Evolutionary conservation across 1,140 invertebrate species (phyloP).

Genomic region (Drosophila teissieri): DNA sequence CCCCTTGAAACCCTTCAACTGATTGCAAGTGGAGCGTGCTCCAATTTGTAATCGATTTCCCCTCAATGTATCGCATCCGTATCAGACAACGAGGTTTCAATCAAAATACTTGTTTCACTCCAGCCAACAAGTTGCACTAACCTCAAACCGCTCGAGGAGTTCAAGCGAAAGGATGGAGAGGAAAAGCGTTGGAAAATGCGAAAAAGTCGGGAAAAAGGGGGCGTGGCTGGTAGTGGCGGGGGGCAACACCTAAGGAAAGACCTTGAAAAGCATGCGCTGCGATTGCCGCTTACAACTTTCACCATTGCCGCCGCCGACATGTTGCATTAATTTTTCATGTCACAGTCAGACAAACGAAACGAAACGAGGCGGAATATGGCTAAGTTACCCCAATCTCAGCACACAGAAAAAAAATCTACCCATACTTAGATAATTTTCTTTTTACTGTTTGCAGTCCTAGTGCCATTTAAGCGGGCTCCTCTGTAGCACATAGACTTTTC

Average conservation of each 20-base stretch:
- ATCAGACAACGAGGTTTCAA: conserved; percentile 45
- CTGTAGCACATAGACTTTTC: too few species aligned
- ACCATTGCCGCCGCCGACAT: conserved; percentile 49
- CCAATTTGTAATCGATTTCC: conserved; percentile 47
- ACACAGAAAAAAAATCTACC: conserved; percentile 3
- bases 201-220: neutral
- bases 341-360: conserved; percentile 48
- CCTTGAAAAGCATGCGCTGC: conserved; percentile 71
- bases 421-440: too few species aligned
- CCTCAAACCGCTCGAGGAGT: conserved; percentile 27
- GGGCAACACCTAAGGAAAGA: conserved; percentile 49
- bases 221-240: neutral
- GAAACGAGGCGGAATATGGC: conserved; percentile 37
- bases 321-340: conserved; percentile 68
- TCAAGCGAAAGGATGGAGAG: conserved; percentile 2
- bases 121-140: conserved; percentile 50
- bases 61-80: conserved; percentile 40
- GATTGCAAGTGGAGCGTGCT: conserved; percentile 36
- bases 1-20: conserved; percentile 25
- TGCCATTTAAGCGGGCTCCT: too few species aligned
- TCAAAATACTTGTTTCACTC: conserved; percentile 38
- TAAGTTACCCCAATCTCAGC: conserved; percentile 41
- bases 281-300: conserved; percentile 63
- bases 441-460: too few species aligned
- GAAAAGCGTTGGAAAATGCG: conserved; percentile 15